Evolutionary conservation across 2,888 invertebrate genomes (phyloP), one percentile per base, ranked within the genome.

Genomic region (Lepas anatifera): DNA sequence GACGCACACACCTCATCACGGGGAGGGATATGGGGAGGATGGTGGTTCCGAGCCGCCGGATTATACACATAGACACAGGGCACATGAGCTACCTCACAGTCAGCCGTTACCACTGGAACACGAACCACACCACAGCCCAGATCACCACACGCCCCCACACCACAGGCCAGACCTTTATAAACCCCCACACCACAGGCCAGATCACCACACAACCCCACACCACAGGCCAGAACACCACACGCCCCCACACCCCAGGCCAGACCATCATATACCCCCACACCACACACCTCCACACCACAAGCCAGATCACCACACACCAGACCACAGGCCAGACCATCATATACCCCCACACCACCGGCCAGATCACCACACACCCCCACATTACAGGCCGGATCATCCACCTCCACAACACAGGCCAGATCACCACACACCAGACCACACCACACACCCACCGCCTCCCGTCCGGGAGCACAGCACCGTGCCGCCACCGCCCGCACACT

Each of bases 121-220:
- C 46, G 10, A 18, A 7, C 46, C 18, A 3, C 16, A 46, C 46
- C 46, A 16, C 18, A 13, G 18, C 18, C 46, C 46, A 46, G 10
- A 46, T 18, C 16, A 22, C 18, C 18, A 46, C 18, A 3, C 18
- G 13, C 13, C 22, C 46, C 46, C 46, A 16, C 46, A 46, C 7
- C 46, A 3, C 3, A 4, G 18, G 46, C 13, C 46, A 46, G 10
- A 46, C 18, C 18, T 13, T 7, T 3, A 13, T 13, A 13, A 7
- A 4, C 10, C 22, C 4, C 46, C 46, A 3, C 22, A 46, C 18
- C 7, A 16, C 46, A 13, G 3, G 4, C 10, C 10, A 46, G 46
- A 46, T 18, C 3, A 16, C 18, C 3, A 13, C 77, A 80, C 10
- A 4, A 67, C 78, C 70, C 77, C 79, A 46, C 43, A 70, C 67